These are phyloP conservation scores for Galeopterus variegatus DNA, from an alignment of 2,113 vertebrate species.

Conservation along the genomic window DNA sequence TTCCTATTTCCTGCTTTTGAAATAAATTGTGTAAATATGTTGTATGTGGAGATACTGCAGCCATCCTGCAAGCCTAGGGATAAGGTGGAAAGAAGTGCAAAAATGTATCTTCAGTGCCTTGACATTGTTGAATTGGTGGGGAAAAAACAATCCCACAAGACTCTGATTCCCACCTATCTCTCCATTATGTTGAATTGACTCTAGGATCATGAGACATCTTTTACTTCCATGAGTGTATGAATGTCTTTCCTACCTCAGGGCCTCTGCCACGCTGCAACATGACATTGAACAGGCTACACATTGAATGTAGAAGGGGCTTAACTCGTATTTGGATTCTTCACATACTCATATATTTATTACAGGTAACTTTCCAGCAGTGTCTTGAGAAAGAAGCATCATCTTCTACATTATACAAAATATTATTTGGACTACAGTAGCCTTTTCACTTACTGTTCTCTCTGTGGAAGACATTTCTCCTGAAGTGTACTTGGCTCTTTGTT, in stretches of 20 bases:
- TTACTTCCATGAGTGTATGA: background rate
- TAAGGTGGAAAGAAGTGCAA: background rate
- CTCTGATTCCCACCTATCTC: background rate
- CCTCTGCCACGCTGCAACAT: background rate
- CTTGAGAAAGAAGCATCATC: background rate
- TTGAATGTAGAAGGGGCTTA: background rate
- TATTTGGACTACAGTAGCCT: background rate
- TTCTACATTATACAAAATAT: background rate
- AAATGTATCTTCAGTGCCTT: background rate
- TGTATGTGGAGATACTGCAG: background rate
- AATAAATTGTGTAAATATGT: background rate
- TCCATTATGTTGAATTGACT: background rate
- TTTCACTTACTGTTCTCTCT: background rate
- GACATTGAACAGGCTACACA: no score
- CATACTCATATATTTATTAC: background rate
- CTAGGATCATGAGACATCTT: background rate
- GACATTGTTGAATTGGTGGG: background rate
- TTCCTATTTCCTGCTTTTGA: background rate
- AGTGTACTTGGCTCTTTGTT: background rate
- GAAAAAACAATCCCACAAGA: background rate
- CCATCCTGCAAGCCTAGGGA: no score
- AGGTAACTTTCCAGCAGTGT: background rate
- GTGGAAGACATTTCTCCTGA: background rate
- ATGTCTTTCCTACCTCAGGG: background rate
- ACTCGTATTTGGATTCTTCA: background rate